phyloP scores from a whole-genome alignment of 2,888 invertebrate species.

The Cybosia mesomella region DNA sequence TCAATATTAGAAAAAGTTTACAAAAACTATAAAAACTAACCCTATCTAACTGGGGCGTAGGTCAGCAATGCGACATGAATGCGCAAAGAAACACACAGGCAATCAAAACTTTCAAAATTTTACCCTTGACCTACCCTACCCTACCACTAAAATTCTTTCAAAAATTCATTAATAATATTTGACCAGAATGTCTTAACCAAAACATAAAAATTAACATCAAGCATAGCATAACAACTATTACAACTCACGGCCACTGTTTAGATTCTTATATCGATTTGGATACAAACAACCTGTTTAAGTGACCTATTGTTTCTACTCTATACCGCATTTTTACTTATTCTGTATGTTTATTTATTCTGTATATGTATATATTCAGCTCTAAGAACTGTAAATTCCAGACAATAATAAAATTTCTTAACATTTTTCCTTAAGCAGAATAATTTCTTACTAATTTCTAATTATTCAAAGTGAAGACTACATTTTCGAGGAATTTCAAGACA shows the following conservation, averaged over 20 bases:
- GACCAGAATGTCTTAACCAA: background rate
- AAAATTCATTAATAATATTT: background rate
- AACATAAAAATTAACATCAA: constrained; percentile 7
- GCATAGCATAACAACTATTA: background rate
- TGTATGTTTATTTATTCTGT: no score
- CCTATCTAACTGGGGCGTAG: background rate
- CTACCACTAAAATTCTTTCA: no score
- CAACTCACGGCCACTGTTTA: background rate
- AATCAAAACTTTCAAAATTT: background rate
- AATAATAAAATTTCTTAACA: background rate
- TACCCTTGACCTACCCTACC: no score
- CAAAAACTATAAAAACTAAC: no score
- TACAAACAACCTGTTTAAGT: constrained; percentile 9
- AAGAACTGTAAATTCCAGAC: background rate
- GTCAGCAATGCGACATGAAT: background rate
- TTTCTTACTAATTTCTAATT: background rate
- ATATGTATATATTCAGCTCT: no score
- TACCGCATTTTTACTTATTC: background rate
- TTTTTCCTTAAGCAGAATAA: background rate
- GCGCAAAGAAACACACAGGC: background rate
- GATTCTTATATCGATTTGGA: constrained; percentile 1
- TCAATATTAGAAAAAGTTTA: no score
- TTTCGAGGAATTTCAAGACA: constrained; percentile 21
- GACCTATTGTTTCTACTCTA: constrained; percentile 8
- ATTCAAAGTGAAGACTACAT: constrained; percentile 12